These are phyloP conservation scores for Naso thynnoides DNA, from an alignment of 2,797 vertebrate genomes.

Conservation along the genomic window DNA sequence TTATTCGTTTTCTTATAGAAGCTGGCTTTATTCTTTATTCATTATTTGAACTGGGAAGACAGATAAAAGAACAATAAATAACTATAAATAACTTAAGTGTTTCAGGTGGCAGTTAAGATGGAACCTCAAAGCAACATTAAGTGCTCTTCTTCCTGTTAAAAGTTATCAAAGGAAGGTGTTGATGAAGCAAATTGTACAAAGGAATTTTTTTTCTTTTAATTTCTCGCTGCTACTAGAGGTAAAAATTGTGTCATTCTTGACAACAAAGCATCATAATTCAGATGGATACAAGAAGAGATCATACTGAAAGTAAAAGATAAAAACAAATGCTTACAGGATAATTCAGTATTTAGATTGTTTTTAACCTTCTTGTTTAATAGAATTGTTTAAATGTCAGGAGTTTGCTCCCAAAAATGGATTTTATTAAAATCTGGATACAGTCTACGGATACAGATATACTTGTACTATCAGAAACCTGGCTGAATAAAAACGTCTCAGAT, in stretches of 20 bases:
- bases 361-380: background rate
- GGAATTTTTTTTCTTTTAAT: background rate
- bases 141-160: background rate
- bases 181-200: background rate
- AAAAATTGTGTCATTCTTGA: background rate
- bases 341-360: background rate
- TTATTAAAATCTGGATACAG: no score
- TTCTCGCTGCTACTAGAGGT: background rate
- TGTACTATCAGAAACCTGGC: no score
- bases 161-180: background rate
- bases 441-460: no score
- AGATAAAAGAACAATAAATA: background rate
- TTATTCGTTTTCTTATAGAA: conserved; percentile 15
- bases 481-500: no score
- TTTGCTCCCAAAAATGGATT: background rate
- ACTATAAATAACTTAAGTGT: background rate
- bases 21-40: no score
- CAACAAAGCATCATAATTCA: background rate
- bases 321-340: background rate
- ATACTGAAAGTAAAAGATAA: background rate
- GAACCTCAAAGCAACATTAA: background rate
- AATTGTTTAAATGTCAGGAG: background rate
- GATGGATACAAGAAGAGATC: background rate
- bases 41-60: conserved; percentile 22
- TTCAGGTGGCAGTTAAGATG: background rate